Conservation (phyloP, 1,140 invertebrate genomes). For the Drosophila ohnishii region DNA sequence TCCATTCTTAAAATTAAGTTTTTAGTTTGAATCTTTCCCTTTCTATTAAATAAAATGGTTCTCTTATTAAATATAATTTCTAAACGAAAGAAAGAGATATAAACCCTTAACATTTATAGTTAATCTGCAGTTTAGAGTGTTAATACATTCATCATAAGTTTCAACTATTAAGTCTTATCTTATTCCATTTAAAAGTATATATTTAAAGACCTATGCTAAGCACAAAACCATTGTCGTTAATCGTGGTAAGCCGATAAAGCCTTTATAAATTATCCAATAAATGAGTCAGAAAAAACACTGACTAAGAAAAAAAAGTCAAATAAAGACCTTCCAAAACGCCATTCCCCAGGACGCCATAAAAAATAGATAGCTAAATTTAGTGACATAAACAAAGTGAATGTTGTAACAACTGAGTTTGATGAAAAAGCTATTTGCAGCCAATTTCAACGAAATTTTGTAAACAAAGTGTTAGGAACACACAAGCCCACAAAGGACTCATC, state of each 20-base stretch:
- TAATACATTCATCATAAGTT: too few species aligned
- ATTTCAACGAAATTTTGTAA: slow-evolving; percentile 31
- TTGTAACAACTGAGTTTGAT: slow-evolving; percentile 11
- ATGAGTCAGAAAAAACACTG: not conserved
- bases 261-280: slow-evolving; percentile 4
- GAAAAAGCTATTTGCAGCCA: slow-evolving; percentile 28
- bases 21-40: not conserved
- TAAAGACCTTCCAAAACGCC: not conserved
- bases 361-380: slow-evolving; percentile 22
- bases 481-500: not conserved
- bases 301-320: slow-evolving; percentile 5
- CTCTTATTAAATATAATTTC: too few species aligned
- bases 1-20: not conserved
- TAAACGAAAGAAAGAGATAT: too few species aligned
- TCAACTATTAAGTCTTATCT: too few species aligned
- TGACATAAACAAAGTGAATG: slow-evolving; percentile 21
- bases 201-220: not conserved
- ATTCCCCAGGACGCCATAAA: not conserved
- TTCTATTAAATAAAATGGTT: not conserved
- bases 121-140: too few species aligned
- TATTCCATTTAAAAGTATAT: not conserved
- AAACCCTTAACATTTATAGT: too few species aligned
- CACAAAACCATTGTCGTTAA: not conserved
- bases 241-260: not conserved
- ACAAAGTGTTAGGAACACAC: slow-evolving; percentile 12